These are phyloP conservation scores for Acridotheres tristis DNA, from an alignment of 2,797 vertebrate genomes.

Conservation along the genomic window DNA sequence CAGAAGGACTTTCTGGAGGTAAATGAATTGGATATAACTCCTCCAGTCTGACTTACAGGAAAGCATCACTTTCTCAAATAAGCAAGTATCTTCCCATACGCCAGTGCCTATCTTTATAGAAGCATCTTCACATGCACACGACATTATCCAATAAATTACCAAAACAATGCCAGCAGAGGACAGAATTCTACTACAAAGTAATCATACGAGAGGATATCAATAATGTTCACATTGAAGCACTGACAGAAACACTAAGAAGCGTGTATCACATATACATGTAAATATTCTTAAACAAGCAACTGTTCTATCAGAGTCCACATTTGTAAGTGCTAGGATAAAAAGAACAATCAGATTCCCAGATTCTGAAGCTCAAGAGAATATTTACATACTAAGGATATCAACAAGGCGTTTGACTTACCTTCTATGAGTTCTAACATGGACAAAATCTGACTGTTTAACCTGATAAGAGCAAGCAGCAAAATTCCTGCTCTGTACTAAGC, in stretches of 20 bases:
- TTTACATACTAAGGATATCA: constrained; percentile 32
- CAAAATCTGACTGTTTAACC: constrained; percentile 71
- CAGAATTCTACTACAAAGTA: constrained; percentile 53
- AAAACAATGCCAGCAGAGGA: constrained; percentile 55
- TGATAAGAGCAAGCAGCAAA: constrained; percentile 55
- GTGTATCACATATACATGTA: not conserved
- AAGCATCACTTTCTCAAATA: constrained; percentile 4
- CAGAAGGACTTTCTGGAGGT: not conserved
- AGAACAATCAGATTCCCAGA: constrained; percentile 1
- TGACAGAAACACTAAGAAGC: constrained; percentile 5
- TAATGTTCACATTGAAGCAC: not conserved
- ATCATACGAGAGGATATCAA: not conserved
- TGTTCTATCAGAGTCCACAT: not conserved
- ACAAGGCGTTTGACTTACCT: constrained; percentile 85
- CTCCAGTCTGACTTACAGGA: not conserved
- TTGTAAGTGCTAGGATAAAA: constrained; percentile 12
- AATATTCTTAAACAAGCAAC: constrained; percentile 21
- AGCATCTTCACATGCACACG: not conserved
- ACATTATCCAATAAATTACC: constrained; percentile 21
- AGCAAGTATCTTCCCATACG: not conserved
- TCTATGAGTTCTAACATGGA: constrained; percentile 94
- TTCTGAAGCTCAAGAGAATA: not conserved
- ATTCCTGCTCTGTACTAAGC: constrained; percentile 67
- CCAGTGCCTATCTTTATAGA: not conserved
- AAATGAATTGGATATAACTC: not conserved